phyloP scores from a whole-genome alignment of 37 sponge, comb jelly and placozoan species.

The Oscarella lobularis region DNA sequence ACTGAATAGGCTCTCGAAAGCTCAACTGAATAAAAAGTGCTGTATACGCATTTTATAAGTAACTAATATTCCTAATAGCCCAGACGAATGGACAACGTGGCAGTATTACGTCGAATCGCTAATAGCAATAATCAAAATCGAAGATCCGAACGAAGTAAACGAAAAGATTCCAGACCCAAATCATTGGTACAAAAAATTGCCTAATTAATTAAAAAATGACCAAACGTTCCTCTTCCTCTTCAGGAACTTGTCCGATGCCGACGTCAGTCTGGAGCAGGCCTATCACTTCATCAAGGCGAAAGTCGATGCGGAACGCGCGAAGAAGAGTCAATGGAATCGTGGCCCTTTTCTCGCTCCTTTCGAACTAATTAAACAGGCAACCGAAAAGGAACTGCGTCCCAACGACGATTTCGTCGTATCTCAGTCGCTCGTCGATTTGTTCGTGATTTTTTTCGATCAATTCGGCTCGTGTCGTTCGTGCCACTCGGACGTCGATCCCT shows the following conservation, averaged over 20 bases:
- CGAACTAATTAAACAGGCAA: conserved; percentile 46
- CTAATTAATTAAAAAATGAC: too few relatives aligned
- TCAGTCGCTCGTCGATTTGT: conserved; percentile 13
- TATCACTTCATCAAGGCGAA: conserved; percentile 20
- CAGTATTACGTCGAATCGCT: too few relatives aligned
- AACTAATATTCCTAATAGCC: neutral
- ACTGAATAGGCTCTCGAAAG: neutral
- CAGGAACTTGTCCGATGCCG: too few relatives aligned
- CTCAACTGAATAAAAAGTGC: neutral
- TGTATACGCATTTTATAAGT: neutral
- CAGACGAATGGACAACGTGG: too few relatives aligned
- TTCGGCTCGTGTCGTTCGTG: conserved; percentile 60
- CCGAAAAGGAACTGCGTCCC: conserved; percentile 10
- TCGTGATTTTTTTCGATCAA: conserved; percentile 46
- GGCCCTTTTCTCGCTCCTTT: conserved; percentile 67
- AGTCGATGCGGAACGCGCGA: conserved; percentile 12
- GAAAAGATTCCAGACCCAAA: too few relatives aligned
- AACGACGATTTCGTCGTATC: neutral
- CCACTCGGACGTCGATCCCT: conserved; percentile 50
- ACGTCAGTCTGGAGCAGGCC: too few relatives aligned
- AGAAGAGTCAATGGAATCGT: conserved; percentile 8
- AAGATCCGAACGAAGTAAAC: too few relatives aligned
- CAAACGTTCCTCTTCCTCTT: too few relatives aligned
- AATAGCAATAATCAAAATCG: too few relatives aligned
- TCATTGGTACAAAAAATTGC: too few relatives aligned